Conservation (phyloP, 2,113 vertebrate genomes). For the Nibea albiflora region DNA sequence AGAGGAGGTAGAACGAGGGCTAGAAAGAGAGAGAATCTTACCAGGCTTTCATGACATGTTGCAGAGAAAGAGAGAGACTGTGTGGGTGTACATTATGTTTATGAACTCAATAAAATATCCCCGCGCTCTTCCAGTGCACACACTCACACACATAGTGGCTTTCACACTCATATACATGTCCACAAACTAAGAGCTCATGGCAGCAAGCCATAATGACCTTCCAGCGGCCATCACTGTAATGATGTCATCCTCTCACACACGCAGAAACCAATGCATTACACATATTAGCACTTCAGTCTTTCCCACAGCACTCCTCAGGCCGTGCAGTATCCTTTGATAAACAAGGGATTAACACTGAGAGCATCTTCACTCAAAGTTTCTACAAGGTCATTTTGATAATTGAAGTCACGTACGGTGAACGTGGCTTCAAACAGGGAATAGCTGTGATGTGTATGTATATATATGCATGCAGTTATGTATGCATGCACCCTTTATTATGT, state of each 20-base stretch:
- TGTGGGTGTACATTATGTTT: conserved; percentile 48
- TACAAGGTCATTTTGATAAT: conserved; percentile 4
- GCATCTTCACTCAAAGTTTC: conserved; percentile 6
- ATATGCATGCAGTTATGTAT: not conserved
- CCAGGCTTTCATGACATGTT: conserved; percentile 1
- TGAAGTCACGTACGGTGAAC: not conserved
- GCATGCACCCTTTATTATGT: not conserved
- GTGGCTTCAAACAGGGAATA: not conserved
- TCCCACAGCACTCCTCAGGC: not conserved
- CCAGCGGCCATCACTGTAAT: conserved; percentile 66
- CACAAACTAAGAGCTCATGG: conserved; percentile 45
- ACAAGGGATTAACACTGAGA: conserved; percentile 18
- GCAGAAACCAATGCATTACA: conserved; percentile 18
- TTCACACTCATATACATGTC: conserved; percentile 24
- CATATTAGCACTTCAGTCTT: conserved; percentile 24
- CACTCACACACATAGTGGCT: conserved; percentile 12
- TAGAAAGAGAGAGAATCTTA: not conserved
- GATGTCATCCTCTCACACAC: conserved; percentile 62
- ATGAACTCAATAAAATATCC: conserved; percentile 43
- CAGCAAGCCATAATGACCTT: conserved; percentile 62
- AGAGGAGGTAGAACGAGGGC: not conserved
- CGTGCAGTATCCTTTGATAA: not conserved
- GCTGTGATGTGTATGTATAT: not conserved
- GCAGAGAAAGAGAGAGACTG: conserved; percentile 16
- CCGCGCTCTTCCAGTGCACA: conserved; percentile 7